Evolutionary conservation across 2,888 invertebrate species (phyloP).

Genomic region (Glaucopsyche alexis): DNA sequence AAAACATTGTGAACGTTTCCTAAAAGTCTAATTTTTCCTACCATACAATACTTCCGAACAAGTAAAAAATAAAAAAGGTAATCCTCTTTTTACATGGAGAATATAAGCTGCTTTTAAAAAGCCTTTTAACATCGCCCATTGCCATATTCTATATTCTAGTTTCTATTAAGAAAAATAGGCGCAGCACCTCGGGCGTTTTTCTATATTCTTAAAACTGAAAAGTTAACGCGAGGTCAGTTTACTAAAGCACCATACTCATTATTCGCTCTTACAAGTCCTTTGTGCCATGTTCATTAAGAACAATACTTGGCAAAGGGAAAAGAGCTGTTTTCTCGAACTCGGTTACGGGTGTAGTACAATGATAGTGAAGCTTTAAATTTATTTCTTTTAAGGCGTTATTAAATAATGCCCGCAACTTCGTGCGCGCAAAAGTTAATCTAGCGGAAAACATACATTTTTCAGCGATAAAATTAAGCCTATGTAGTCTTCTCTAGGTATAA

Average conservation of each 20-base stretch:
- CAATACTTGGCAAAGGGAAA: slow-evolving; percentile 38
- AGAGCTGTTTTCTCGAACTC: slow-evolving; percentile 35
- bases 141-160: slow-evolving; percentile 22
- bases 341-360: neutral
- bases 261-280: slow-evolving; percentile 34
- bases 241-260: slow-evolving; percentile 27
- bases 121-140: slow-evolving; percentile 21
- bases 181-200: slow-evolving; percentile 16
- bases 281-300: slow-evolving; percentile 39
- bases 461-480: too few species aligned
- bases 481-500: too few species aligned
- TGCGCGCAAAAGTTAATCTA: too few species aligned
- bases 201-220: slow-evolving; percentile 25
- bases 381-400: too few species aligned
- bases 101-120: slow-evolving; percentile 20
- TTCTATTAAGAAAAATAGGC: slow-evolving; percentile 27
- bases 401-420: too few species aligned
- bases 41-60: neutral
- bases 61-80: neutral
- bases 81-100: slow-evolving; percentile 18
- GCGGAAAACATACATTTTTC: too few species aligned
- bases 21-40: neutral
- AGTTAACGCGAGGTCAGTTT: slow-evolving; percentile 26
- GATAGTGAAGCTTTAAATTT: neutral
- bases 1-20: neutral